Conservation (phyloP, 1,140 invertebrate species). For the Zeugodacus cucurbitae region DNA sequence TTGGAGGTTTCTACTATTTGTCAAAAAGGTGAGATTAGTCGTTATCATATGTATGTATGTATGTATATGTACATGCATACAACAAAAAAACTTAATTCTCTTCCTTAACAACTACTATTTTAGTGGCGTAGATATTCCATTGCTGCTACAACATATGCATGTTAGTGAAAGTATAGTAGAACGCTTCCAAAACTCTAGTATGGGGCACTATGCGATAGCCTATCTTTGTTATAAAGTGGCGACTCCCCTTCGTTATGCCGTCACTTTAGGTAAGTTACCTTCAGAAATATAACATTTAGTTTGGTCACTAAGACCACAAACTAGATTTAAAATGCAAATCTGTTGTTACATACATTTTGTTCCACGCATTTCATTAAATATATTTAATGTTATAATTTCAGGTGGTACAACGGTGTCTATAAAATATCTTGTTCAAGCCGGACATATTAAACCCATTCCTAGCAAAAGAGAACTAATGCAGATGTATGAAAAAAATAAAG, state of each 20-base stretch:
- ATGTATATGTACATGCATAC: neutral
- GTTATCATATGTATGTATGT: too few species aligned
- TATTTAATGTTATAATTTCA: conserved; percentile 44
- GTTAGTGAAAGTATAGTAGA: conserved; percentile 81
- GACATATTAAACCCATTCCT: conserved; percentile 75
- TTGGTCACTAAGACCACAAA: too few species aligned
- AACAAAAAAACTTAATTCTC: neutral
- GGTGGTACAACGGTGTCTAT: conserved; percentile 78
- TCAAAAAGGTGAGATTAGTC: conserved; percentile 80
- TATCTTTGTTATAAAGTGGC: conserved; percentile 93
- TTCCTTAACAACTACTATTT: conserved; percentile 48
- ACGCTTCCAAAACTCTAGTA: conserved; percentile 78
- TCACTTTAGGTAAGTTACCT: conserved; percentile 81
- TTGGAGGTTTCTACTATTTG: conserved; percentile 84
- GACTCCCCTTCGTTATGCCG: conserved; percentile 89
- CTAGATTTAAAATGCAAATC: too few species aligned
- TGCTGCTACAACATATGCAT: conserved; percentile 78
- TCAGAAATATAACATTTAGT: neutral
- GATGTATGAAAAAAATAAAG: conserved; percentile 70
- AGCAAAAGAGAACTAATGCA: conserved; percentile 69
- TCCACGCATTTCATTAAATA: neutral
- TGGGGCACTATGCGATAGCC: conserved; percentile 88
- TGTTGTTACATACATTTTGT: too few species aligned
- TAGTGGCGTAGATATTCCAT: conserved; percentile 89
- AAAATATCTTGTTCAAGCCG: conserved; percentile 73